A percentile compares a stretch with the other conserved stretches of the same genome.
phyloP scores from a whole-genome alignment of 1,140 invertebrate species.

The Branchinecta lynchi region DNA sequence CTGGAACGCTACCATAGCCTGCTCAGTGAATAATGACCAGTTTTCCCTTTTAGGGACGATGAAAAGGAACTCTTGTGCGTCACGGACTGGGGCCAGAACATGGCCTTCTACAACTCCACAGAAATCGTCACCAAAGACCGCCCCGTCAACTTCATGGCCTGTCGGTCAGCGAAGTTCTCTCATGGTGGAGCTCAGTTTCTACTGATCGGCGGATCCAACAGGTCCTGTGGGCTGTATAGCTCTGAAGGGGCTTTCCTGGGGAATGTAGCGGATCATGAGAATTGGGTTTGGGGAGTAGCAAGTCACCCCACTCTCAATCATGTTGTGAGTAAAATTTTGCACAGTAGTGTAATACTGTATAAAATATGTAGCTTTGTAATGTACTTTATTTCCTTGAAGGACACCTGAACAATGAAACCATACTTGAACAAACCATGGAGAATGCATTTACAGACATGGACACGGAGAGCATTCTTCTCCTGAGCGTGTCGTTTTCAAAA shows the following conservation, averaged over 20 bases:
- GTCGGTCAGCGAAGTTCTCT: slow-evolving; percentile 57
- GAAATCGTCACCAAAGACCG: slow-evolving; percentile 64
- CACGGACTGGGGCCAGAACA: slow-evolving; percentile 76
- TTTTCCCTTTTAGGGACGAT: slow-evolving; percentile 34
- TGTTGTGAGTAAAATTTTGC: slow-evolving; percentile 39
- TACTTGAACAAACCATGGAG: no score
- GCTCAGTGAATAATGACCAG: not conserved
- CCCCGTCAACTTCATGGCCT: slow-evolving; percentile 59
- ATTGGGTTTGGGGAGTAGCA: slow-evolving; percentile 74
- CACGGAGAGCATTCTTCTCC: no score
- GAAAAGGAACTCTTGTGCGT: slow-evolving; percentile 62
- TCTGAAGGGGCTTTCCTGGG: slow-evolving; percentile 66
- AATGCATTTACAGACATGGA: no score
- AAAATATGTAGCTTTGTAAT: no score
- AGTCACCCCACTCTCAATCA: slow-evolving; percentile 54
- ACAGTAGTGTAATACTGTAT: no score
- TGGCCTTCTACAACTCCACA: slow-evolving; percentile 75
- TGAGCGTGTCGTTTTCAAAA: no score
- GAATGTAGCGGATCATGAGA: slow-evolving; percentile 50
- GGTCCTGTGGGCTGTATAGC: slow-evolving; percentile 57
- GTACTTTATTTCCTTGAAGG: no score
- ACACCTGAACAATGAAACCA: no score
- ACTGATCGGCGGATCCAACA: slow-evolving; percentile 66
- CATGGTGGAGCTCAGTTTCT: slow-evolving; percentile 56
- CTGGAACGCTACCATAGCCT: no score